Evolutionary conservation across 64 coral and sea anemone species (phyloP), one percentile per base, ranked within the genome.

Genomic region (Stichodactyla mertensii): DNA sequence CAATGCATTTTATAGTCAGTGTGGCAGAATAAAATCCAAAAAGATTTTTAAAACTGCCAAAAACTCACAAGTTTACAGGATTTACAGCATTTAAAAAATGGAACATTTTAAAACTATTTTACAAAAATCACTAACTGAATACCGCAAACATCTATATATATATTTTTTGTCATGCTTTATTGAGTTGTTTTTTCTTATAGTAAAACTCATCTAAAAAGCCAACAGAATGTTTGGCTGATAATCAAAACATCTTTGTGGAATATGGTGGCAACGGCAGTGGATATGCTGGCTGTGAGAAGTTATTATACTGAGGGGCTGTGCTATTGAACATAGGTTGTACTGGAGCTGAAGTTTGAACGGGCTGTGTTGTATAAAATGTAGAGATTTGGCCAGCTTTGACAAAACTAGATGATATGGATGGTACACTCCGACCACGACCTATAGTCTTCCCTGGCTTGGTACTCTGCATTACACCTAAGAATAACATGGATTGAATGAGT

Each of bases 351-450:
- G 52, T 16, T 83, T 83, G 16, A 55, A 84, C n/a, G 7, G 55
- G 24, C 58, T 52, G 54, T 84, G 82, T 16, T 84, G 82, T 67
- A 86, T 52, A 16, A 51, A 23, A 66, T 52, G 45, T 20, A 45
- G 24, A 70, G 12, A 54, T 54, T 22, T 36, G 16, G 5, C 14
- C 52, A 13, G 67, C 55, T 52, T 85, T 80, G 45, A 90, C 83
- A 86, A 90, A 90, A 77, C 71, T 90, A 78, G 89, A 31, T 31
- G 70, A 23, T 23, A 90, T 57, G 24, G 71, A 71, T 22, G 69
- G 88, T 18, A n/a, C 27, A 16, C 23, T 80, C 57, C 89, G 56
- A 57, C 83, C 89, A 78, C 83, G 57, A 13, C 57, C 51, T 56
- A 55, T 20, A 12, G 15, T 9, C 28, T 58, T 84, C 10, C 4